phyloP scores from a whole-genome alignment of 2,888 invertebrate genomes.

The Sarcophaga carnaria region DNA sequence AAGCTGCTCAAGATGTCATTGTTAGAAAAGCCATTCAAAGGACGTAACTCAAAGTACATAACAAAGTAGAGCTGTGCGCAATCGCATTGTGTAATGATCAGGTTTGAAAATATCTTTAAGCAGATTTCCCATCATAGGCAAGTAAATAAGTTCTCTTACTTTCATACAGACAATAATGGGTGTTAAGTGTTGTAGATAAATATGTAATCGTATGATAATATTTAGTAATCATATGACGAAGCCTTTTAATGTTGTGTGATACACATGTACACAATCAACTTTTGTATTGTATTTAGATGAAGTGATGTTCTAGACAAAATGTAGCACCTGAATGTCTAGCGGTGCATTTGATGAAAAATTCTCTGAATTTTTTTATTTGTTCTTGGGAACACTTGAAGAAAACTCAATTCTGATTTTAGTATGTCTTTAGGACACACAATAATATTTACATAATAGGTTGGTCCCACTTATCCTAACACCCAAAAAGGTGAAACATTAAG shows the following conservation, averaged over 20 bases:
- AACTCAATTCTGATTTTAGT: neutral
- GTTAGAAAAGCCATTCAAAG: constrained; percentile 20
- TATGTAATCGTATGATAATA: constrained; percentile 23
- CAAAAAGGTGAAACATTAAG: neutral
- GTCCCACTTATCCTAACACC: neutral
- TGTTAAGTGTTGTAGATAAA: neutral
- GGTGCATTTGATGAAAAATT: constrained; percentile 50
- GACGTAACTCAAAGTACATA: too few species aligned
- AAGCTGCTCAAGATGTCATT: constrained; percentile 56
- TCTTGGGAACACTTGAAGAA: constrained; percentile 28
- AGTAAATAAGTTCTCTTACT: too few species aligned
- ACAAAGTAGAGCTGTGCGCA: constrained; percentile 47
- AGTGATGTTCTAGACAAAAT: constrained; percentile 49
- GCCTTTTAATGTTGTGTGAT: constrained; percentile 53
- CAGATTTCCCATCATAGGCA: constrained; percentile 31
- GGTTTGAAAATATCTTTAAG: constrained; percentile 54
- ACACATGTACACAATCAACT: neutral
- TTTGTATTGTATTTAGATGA: constrained; percentile 51
- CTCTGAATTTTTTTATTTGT: constrained; percentile 28
- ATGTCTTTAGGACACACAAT: constrained; percentile 24
- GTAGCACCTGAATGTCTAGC: constrained; percentile 68
- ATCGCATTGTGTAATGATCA: constrained; percentile 52
- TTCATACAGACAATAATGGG: too few species aligned
- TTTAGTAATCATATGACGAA: constrained; percentile 60
- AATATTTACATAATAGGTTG: constrained; percentile 31